Evolutionary conservation across 2,113 vertebrate species (phyloP).

Genomic region (Hystrix brachyura): DNA sequence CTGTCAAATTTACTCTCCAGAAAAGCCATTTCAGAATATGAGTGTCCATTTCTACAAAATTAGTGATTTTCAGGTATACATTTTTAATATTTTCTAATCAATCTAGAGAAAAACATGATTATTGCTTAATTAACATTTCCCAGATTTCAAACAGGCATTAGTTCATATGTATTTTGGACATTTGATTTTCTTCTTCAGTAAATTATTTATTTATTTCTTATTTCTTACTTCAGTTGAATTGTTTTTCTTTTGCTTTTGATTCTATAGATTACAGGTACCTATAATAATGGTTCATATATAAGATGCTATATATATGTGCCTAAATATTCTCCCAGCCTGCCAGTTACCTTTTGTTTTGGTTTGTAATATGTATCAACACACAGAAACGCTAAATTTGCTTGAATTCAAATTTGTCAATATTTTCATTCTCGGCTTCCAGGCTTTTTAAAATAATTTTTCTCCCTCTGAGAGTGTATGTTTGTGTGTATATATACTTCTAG

Average conservation of each 20-base stretch:
- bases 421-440: neutral
- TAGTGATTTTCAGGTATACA: slow-evolving; percentile 26
- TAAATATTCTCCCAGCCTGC: neutral
- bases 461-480: neutral
- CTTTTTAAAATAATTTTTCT: slow-evolving; percentile 36
- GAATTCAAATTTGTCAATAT: slow-evolving; percentile 4
- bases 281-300: neutral
- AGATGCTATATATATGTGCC: neutral
- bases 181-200: slow-evolving; percentile 45
- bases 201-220: slow-evolving; percentile 25
- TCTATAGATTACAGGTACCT: neutral
- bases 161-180: neutral
- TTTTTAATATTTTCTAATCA: slow-evolving; percentile 30
- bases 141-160: slow-evolving; percentile 31
- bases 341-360: slow-evolving; percentile 28
- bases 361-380: neutral
- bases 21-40: neutral
- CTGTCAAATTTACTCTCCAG: neutral
- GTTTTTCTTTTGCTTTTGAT: neutral
- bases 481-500: neutral
- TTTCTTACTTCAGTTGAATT: slow-evolving; percentile 39
- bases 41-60: neutral
- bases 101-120: neutral
- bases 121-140: slow-evolving; percentile 46
- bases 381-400: slow-evolving; percentile 38